A percentile compares a stretch with the other conserved stretches of the same genome.
phyloP scores from a whole-genome alignment of 2,797 vertebrate genomes.

The Numenius phaeopus region DNA sequence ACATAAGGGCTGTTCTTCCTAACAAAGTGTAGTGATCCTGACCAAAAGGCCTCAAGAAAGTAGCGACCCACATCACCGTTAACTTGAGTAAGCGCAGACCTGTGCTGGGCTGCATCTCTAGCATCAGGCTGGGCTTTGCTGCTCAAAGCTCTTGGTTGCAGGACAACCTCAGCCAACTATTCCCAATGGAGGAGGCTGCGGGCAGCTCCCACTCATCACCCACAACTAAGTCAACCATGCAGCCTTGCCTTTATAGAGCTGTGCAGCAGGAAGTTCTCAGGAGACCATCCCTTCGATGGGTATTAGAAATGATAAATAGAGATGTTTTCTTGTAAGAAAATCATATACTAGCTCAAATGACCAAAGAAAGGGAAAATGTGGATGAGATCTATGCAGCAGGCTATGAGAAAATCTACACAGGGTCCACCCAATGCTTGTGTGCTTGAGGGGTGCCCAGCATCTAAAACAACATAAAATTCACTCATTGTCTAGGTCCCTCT shows the following conservation, averaged over 20 bases:
- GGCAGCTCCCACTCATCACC: neutral
- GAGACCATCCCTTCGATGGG: neutral
- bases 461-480: neutral
- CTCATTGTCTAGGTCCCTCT: neutral
- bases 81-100: too few relatives aligned
- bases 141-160: too few relatives aligned
- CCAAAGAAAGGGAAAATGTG: neutral
- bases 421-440: neutral
- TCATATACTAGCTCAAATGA: neutral
- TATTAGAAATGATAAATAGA: too few relatives aligned
- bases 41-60: neutral
- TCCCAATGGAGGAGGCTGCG: neutral
- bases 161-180: too few relatives aligned
- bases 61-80: too few relatives aligned
- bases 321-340: neutral
- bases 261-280: neutral
- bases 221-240: fast-evolving
- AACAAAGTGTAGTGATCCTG: neutral
- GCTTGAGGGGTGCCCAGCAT: fast-evolving
- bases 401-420: neutral
- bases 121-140: too few relatives aligned
- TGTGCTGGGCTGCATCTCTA: too few relatives aligned
- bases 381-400: fast-evolving
- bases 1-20: neutral
- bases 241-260: neutral